Evolutionary conservation across 2,888 invertebrate species (phyloP).

Genomic region (Ceramica pisi): DNA sequence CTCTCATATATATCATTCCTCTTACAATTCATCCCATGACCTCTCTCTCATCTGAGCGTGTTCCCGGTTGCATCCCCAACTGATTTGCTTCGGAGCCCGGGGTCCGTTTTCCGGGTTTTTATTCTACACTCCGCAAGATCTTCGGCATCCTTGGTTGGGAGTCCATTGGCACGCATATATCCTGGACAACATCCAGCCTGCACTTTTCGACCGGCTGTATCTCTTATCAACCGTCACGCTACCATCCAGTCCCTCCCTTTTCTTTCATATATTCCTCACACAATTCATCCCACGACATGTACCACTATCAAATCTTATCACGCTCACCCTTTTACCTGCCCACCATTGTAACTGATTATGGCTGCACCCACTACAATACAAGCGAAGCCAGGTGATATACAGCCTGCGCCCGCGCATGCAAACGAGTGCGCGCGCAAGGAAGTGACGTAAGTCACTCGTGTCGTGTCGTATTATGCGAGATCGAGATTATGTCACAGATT

Average conservation of each 20-base stretch:
- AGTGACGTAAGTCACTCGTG: slow-evolving; percentile 52
- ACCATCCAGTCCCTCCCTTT: too few species aligned
- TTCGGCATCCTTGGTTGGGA: too few species aligned
- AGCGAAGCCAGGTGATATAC: slow-evolving; percentile 60
- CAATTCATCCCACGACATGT: neutral
- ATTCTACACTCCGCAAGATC: too few species aligned
- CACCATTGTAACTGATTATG: slow-evolving; percentile 42
- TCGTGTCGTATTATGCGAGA: slow-evolving; percentile 34
- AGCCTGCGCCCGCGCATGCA: slow-evolving; percentile 55
- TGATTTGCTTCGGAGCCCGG: too few species aligned
- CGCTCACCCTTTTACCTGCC: slow-evolving; percentile 27
- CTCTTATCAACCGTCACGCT: neutral
- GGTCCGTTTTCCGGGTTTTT: too few species aligned
- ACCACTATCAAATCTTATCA: slow-evolving; percentile 13
- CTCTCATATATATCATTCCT: neutral
- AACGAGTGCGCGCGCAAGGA: slow-evolving; percentile 52
- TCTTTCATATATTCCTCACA: neutral
- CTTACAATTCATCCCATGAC: neutral
- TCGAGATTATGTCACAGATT: slow-evolving; percentile 53
- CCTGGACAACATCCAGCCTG: too few species aligned
- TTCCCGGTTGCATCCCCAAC: too few species aligned
- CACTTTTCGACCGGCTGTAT: too few species aligned
- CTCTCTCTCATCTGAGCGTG: too few species aligned
- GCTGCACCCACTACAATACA: slow-evolving; percentile 27
- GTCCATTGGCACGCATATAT: too few species aligned